phyloP scores from a whole-genome alignment of 2,797 vertebrate species.

The Chrysocyon brachyurus region DNA sequence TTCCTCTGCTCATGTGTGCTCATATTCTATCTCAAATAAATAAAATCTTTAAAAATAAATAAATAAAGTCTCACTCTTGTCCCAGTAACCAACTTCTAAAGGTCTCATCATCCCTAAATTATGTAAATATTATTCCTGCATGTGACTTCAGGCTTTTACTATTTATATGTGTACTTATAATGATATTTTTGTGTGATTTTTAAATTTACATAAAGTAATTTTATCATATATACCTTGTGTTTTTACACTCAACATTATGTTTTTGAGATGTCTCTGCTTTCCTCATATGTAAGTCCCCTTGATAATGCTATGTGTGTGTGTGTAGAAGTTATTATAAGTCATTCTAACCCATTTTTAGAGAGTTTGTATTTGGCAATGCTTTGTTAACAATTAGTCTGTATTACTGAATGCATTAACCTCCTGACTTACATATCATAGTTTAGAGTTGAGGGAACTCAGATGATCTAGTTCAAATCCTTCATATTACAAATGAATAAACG shows the following conservation, averaged over 20 bases:
- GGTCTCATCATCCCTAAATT: conserved; percentile 1
- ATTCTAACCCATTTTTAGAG: conserved; percentile 50
- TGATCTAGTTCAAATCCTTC: background rate
- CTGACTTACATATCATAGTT: background rate
- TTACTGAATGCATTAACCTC: conserved; percentile 8
- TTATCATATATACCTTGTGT: background rate
- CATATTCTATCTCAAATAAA: no score
- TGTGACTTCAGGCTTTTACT: background rate
- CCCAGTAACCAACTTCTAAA: background rate
- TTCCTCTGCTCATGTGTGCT: no score
- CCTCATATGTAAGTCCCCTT: background rate
- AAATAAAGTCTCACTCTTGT: background rate
- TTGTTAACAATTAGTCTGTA: background rate
- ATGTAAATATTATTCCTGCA: background rate
- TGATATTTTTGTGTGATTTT: conserved; percentile 3
- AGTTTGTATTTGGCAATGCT: background rate
- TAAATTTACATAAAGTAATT: conserved; percentile 9
- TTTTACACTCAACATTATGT: conserved; percentile 38
- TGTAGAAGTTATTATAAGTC: background rate
- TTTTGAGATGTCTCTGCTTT: background rate
- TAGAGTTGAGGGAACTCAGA: background rate
- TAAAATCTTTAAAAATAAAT: no score
- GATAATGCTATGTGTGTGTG: background rate
- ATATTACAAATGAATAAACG: background rate
- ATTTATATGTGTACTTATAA: conserved; percentile 6